A percentile compares a stretch with the other conserved stretches of the same genome.
Conservation (phyloP, 2,113 vertebrate genomes). For the Quiscalus mexicanus region DNA sequence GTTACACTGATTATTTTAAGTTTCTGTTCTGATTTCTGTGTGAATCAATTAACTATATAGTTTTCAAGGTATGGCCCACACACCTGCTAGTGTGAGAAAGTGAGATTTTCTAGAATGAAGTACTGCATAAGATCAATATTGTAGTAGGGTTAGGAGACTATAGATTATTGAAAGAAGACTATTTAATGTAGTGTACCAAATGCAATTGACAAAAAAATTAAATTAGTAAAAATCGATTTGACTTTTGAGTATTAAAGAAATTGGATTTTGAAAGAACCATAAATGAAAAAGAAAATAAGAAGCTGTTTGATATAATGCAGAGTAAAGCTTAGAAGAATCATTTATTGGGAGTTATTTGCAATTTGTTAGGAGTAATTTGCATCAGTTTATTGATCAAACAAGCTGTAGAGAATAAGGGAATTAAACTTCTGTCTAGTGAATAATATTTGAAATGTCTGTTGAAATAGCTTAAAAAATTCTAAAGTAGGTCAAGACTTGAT, state of each 20-base stretch:
- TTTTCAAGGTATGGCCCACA: neutral
- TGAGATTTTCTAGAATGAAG: neutral
- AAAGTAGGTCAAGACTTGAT: neutral
- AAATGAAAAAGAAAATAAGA: neutral
- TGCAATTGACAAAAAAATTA: slow-evolving; percentile 10
- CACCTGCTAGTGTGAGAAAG: neutral
- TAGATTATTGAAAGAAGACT: slow-evolving; percentile 1
- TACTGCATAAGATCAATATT: neutral
- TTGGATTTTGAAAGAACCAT: neutral
- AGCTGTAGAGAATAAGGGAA: neutral
- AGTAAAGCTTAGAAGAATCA: slow-evolving; percentile 2
- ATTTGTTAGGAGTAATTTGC: slow-evolving; percentile 46
- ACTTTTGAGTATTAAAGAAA: slow-evolving; percentile 18
- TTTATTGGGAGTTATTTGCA: slow-evolving; percentile 32
- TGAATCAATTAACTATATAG: neutral
- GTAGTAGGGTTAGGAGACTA: neutral
- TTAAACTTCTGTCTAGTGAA: neutral
- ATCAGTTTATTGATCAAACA: slow-evolving; percentile 64
- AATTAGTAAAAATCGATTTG: slow-evolving; percentile 22
- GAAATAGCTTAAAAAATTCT: slow-evolving; percentile 14
- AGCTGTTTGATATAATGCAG: neutral
- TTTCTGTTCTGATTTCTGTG: neutral
- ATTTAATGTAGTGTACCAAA: slow-evolving; percentile 15
- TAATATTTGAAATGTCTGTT: slow-evolving; percentile 2
- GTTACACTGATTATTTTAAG: neutral